Evolutionary conservation across 2,113 vertebrate genomes (phyloP).

Genomic region (Hippoglossus stenolepis): DNA sequence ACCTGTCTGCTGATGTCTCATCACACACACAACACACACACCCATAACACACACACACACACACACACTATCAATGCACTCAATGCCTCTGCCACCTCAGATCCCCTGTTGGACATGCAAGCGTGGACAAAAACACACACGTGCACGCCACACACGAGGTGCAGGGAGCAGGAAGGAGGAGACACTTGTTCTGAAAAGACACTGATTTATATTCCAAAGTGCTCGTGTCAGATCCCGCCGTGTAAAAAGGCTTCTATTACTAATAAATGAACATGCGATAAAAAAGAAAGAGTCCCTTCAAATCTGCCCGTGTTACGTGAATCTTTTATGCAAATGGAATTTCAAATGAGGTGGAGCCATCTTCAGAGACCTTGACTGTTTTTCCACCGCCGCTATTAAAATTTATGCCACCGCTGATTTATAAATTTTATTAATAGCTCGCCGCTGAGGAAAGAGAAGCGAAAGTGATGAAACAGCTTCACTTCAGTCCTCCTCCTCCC

Average conservation of each 20-base stretch:
- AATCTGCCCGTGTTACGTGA: constrained; percentile 81
- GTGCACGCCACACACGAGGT: constrained; percentile 27
- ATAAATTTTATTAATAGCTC: constrained; percentile 86
- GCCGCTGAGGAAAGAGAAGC: constrained; percentile 63
- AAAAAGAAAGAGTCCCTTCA: constrained; percentile 81
- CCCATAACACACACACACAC: constrained; percentile 12
- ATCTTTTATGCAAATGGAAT: constrained; percentile 93
- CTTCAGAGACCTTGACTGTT: constrained; percentile 82
- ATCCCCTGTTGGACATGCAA: background rate
- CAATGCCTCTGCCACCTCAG: constrained; percentile 3
- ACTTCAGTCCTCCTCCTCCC: constrained; percentile 53
- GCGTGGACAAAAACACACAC: constrained; percentile 11
- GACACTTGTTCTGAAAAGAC: constrained; percentile 76
- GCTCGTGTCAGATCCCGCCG: constrained; percentile 70
- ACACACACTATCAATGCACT: constrained; percentile 1
- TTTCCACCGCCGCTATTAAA: constrained; percentile 86
- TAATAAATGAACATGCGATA: constrained; percentile 84
- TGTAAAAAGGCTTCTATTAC: constrained; percentile 80
- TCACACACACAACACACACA: constrained; percentile 34
- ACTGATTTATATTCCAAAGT: constrained; percentile 82
- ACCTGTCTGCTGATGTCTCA: constrained; percentile 37
- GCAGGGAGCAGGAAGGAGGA: constrained; percentile 6
- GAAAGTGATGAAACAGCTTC: constrained; percentile 67
- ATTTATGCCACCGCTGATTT: constrained; percentile 87
- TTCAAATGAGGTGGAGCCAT: constrained; percentile 84